Evolutionary conservation across 2,113 vertebrate genomes (phyloP), one percentile per base, ranked within the genome.

Genomic region (Oryzias javanicus): DNA sequence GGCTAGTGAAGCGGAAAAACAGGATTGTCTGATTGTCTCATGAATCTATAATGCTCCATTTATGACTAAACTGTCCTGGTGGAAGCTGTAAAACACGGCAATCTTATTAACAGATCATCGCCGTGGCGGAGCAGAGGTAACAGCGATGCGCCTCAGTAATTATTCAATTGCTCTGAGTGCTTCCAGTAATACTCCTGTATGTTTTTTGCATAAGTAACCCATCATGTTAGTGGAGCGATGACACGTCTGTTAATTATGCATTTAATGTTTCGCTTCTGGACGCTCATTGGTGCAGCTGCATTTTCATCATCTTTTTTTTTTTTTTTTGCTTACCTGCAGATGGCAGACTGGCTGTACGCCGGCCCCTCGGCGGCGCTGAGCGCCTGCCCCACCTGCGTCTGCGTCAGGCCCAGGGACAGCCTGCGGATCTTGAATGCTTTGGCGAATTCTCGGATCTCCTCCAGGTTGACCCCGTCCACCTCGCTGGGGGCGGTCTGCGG

Each of bases 361-460:
- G 98, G 98, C 49, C 98, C 98, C 88, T 99, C 96, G 0, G 96
- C 96, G 29, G 98, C 96, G 64, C 97, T 99, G 67, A 99, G 94
- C 14, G 98, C 98, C 91, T 99, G 98, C 82, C 98, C 97, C 91
- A 99, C 98, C 94, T 99, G 98, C 70, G 98, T 99, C 90, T 99
- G 98, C 5, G 98, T 99, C 90, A 99, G 92, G 82, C 98, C 98
- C 87, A 99, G 96, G 72, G 98, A 99, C 90, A 99, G 92, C 83
- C 98, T 96, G 73, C 98, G 95, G 86, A 99, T 99, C 94, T 99
- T 99, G 94, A 99, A 99, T 76, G 98, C 96, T 95, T 98, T 98
- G 93, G 98, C 98, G 83, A 99, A 99, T 90, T 99, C 98, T 62
- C 98, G 93, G 60, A 99, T 99, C 94, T 99, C 98, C 89, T 99